Evolutionary conservation across 2,888 invertebrate genomes (phyloP).

Genomic region (Lacanobia wlatinum): DNA sequence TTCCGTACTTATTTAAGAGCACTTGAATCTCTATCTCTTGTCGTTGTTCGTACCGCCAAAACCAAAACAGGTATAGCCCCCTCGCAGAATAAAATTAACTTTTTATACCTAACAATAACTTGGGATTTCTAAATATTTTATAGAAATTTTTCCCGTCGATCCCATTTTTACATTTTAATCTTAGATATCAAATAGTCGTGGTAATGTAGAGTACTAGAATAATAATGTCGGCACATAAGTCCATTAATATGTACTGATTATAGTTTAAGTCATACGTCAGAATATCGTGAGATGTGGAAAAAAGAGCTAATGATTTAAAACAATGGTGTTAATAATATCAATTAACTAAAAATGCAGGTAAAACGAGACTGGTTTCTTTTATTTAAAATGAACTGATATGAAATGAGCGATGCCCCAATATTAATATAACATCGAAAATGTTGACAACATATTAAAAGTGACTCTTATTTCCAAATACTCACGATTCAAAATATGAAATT

Average conservation of each 20-base stretch:
- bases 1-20: background rate
- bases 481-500: constrained; percentile 37
- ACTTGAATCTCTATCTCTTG: no score
- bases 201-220: constrained; percentile 60
- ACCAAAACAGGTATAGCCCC: constrained; percentile 25
- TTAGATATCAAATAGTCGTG: constrained; percentile 64
- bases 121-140: constrained; percentile 76
- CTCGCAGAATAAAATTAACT: constrained; percentile 60
- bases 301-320: background rate
- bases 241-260: constrained; percentile 64
- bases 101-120: constrained; percentile 70
- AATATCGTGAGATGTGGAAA: constrained; percentile 41
- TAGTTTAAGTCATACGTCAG: constrained; percentile 58
- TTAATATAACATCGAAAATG: background rate
- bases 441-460: background rate
- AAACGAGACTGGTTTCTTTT: background rate
- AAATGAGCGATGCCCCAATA: background rate
- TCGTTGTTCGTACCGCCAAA: constrained; percentile 44
- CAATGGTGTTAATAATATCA: background rate
- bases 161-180: constrained; percentile 67
- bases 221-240: constrained; percentile 62
- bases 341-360: background rate
- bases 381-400: background rate
- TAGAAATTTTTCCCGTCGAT: constrained; percentile 77
- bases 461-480: constrained; percentile 47